Percentiles rank a stretch among this genome's conserved stretches.
phyloP scores from a whole-genome alignment of 1,140 invertebrate genomes.

The Pygmarrhopalites habei region DNA sequence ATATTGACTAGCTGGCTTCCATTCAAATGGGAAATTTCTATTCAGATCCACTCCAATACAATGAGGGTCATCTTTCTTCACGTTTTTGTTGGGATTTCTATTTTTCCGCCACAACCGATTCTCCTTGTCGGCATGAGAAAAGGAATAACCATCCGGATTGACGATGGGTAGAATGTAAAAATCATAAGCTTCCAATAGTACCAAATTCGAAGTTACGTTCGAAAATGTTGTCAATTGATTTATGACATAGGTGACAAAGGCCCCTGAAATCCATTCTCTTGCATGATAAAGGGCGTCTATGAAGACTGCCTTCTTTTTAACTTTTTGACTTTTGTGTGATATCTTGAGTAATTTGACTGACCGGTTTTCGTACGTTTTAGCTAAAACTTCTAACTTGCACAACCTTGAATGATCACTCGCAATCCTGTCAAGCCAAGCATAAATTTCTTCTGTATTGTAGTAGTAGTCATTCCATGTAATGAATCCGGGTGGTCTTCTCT shows the following conservation, averaged over 20 bases:
- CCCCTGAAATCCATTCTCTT: slow-evolving; percentile 57
- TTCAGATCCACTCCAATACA: slow-evolving; percentile 27
- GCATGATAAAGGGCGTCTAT: too few relatives aligned
- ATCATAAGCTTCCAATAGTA: slow-evolving; percentile 31
- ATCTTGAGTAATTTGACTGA: too few relatives aligned
- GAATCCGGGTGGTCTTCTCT: too few relatives aligned
- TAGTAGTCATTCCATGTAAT: too few relatives aligned
- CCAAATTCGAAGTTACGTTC: slow-evolving; percentile 41
- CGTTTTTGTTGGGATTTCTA: neutral
- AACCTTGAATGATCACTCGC: too few relatives aligned
- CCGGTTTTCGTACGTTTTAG: too few relatives aligned
- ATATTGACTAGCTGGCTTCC: slow-evolving; percentile 5
- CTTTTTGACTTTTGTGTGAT: too few relatives aligned
- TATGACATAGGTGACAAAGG: slow-evolving; percentile 49
- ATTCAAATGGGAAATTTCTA: slow-evolving; percentile 25
- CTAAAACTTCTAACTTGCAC: too few relatives aligned
- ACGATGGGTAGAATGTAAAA: slow-evolving; percentile 29
- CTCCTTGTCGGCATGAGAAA: slow-evolving; percentile 64
- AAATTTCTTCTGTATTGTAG: too few relatives aligned
- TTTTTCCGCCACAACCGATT: slow-evolving; percentile 32
- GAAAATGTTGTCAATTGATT: slow-evolving; percentile 46
- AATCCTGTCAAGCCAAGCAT: too few relatives aligned
- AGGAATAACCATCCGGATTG: slow-evolving; percentile 50
- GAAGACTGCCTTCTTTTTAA: too few relatives aligned
- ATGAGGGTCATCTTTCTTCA: too few relatives aligned